Conservation (phyloP, 2,113 vertebrate genomes). For the Arenaria interpres region DNA sequence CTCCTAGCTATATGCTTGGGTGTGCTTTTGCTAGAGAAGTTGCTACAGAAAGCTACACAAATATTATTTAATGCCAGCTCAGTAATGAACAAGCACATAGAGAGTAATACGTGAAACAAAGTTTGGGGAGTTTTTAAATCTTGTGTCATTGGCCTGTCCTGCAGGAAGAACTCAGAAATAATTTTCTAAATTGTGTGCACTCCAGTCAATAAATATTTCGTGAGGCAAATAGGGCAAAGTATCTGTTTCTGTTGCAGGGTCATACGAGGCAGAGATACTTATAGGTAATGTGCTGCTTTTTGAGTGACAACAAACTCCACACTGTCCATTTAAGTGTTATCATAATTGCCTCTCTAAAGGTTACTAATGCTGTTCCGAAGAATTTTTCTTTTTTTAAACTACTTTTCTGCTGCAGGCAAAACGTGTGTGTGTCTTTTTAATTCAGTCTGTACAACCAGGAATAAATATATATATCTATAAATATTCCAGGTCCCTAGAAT, state of each 20-base stretch:
- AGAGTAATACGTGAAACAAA: not conserved
- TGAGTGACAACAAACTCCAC: conserved; percentile 59
- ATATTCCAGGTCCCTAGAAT: conserved; percentile 62
- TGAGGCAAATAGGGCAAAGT: not conserved
- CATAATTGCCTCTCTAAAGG: conserved; percentile 70
- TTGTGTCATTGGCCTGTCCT: not conserved
- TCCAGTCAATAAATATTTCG: not conserved
- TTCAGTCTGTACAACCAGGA: conserved; percentile 1
- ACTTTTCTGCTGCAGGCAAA: conserved; percentile 65
- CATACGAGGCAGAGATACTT: not conserved
- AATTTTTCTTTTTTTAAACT: conserved; percentile 68
- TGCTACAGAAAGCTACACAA: not conserved
- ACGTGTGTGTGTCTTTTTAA: conserved; percentile 5
- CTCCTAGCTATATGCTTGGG: not conserved
- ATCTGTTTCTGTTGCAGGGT: not conserved
- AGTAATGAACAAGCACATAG: not conserved
- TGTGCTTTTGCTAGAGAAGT: not conserved
- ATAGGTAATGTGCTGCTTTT: conserved; percentile 19
- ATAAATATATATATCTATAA: conserved; percentile 43
- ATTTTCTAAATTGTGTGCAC: not conserved
- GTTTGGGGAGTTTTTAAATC: not conserved
- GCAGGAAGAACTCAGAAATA: not conserved
- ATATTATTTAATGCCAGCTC: not conserved
- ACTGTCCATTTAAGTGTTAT: conserved; percentile 63
- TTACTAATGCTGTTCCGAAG: conserved; percentile 64